phyloP scores from a whole-genome alignment of 2,113 vertebrate species.

The Actinemys pallida region DNA sequence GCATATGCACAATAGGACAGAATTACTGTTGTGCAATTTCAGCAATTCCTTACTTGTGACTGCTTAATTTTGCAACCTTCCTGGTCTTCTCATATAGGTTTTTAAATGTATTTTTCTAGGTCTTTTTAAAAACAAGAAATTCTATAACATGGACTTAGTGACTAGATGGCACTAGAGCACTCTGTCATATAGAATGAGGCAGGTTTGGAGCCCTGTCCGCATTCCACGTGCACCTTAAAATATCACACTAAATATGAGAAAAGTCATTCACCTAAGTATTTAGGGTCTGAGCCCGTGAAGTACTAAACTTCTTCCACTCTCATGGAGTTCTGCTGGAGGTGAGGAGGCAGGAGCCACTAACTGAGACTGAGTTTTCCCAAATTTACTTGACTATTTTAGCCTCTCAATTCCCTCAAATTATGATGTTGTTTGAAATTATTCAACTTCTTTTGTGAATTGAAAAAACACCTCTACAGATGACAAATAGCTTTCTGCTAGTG shows the following conservation, averaged over 20 bases:
- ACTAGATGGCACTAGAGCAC: background rate
- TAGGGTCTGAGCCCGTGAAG: background rate
- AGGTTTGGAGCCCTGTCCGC: background rate
- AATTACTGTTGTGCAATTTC: background rate
- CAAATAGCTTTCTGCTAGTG: background rate
- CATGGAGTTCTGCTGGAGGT: background rate
- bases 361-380: background rate
- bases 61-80: background rate
- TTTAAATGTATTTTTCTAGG: background rate
- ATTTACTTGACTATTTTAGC: background rate
- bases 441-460: background rate
- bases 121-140: background rate
- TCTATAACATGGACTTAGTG: background rate
- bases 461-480: background rate
- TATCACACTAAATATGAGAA: background rate
- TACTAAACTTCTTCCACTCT: background rate
- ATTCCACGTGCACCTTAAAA: background rate
- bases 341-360: background rate
- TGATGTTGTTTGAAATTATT: background rate
- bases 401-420: background rate
- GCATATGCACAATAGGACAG: accelerated
- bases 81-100: background rate
- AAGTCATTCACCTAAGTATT: background rate
- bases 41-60: background rate
- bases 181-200: background rate